These are phyloP conservation scores for Drosophila nasuta DNA, from an alignment of 1,140 invertebrate species.

Conservation along the genomic window DNA sequence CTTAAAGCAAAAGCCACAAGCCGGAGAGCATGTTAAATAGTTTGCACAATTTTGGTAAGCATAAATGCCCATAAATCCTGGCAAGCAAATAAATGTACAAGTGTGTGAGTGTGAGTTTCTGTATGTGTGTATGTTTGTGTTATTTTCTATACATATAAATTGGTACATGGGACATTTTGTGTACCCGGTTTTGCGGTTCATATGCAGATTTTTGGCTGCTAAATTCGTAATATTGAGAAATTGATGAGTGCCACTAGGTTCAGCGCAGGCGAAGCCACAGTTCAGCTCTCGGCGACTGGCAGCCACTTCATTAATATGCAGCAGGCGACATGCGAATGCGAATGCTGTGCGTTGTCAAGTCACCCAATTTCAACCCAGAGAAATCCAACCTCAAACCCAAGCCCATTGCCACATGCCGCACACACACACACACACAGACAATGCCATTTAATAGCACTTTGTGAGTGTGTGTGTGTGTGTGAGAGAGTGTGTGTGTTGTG, in stretches of 20 bases:
- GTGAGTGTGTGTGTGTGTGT: slow-evolving; percentile 36
- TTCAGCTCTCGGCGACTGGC: slow-evolving; percentile 34
- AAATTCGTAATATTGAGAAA: slow-evolving; percentile 75
- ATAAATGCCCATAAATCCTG: slow-evolving; percentile 22
- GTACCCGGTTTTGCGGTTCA: slow-evolving; percentile 33
- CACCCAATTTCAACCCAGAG: slow-evolving; percentile 16
- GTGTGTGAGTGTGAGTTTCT: neutral
- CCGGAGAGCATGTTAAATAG: slow-evolving; percentile 64
- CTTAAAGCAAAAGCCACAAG: slow-evolving; percentile 19
- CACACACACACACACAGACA: slow-evolving; percentile 35
- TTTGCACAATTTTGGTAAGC: slow-evolving; percentile 67
- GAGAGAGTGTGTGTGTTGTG: slow-evolving; percentile 24
- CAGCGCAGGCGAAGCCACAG: neutral
- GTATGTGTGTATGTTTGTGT: neutral
- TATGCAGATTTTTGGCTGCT: slow-evolving; percentile 65
- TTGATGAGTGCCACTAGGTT: slow-evolving; percentile 63
- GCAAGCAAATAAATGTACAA: slow-evolving; percentile 18
- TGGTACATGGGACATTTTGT: slow-evolving; percentile 24
- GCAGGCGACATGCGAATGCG: slow-evolving; percentile 61
- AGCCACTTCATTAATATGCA: slow-evolving; percentile 79
- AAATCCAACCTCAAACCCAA: neutral
- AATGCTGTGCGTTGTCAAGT: slow-evolving; percentile 52
- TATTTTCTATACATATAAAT: slow-evolving; percentile 29
- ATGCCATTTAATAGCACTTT: slow-evolving; percentile 32
- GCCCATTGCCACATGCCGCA: slow-evolving; percentile 14